Conservation (phyloP, 64 coral and sea anemone species). For the Porites australiensis region DNA sequence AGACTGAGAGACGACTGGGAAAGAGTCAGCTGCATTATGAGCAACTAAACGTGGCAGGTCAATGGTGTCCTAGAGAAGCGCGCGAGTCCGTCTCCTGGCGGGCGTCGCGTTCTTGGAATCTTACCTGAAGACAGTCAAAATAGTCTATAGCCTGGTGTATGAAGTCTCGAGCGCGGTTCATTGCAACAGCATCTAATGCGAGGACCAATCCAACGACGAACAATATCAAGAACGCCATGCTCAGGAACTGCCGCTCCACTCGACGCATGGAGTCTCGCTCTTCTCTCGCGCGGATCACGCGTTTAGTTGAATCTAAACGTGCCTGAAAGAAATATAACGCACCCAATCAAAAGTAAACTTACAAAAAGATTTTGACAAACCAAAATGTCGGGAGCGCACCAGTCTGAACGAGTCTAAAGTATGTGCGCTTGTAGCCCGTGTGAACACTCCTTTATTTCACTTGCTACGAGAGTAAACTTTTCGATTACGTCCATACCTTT, state of each 20-base stretch:
- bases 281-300: conserved; percentile 77
- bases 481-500: conserved; percentile 58
- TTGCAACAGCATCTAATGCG: conserved; percentile 60
- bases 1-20: no score
- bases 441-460: neutral
- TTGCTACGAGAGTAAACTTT: neutral
- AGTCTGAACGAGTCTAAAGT: no score
- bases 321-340: conserved; percentile 47
- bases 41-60: no score
- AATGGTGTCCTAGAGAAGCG: no score
- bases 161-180: conserved; percentile 52
- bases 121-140: conserved; percentile 89
- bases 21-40: no score
- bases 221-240: conserved; percentile 74
- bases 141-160: conserved; percentile 75
- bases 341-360: no score
- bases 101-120: neutral
- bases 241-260: conserved; percentile 94
- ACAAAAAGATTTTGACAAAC: no score
- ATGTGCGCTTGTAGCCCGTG: neutral
- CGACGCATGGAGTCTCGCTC: conserved; percentile 71
- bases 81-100: no score
- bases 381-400: no score
- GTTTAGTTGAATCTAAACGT: conserved; percentile 56
- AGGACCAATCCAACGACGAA: conserved; percentile 76